These are phyloP conservation scores for Dendrolimus kikuchii DNA, from an alignment of 1,140 invertebrate species.

Conservation along the genomic window DNA sequence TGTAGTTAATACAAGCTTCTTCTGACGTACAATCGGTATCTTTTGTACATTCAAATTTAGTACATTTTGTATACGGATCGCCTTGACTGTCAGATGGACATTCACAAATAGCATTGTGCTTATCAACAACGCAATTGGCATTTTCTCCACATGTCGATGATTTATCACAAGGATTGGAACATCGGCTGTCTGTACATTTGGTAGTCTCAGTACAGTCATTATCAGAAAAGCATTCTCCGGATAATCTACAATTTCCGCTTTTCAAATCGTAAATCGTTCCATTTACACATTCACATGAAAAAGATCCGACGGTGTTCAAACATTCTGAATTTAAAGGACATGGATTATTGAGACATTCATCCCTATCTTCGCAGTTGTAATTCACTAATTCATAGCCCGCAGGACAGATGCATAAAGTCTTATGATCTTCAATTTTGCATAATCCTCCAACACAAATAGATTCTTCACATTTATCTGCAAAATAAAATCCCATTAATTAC, in stretches of 20 bases:
- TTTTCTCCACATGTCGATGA: slow-evolving; percentile 80
- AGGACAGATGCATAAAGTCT: slow-evolving; percentile 81
- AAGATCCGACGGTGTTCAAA: slow-evolving; percentile 84
- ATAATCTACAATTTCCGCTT: slow-evolving; percentile 78
- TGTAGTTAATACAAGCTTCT: slow-evolving; percentile 84
- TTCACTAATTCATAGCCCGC: slow-evolving; percentile 80
- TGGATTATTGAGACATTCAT: slow-evolving; percentile 84
- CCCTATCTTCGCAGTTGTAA: slow-evolving; percentile 83
- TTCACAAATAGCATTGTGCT: slow-evolving; percentile 81
- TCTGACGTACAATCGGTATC: slow-evolving; percentile 81
- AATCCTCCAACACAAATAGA: slow-evolving; percentile 82
- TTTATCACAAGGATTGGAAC: slow-evolving; percentile 85
- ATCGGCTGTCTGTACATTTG: slow-evolving; percentile 83
- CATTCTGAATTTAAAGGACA: slow-evolving; percentile 86
- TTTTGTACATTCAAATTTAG: slow-evolving; percentile 83
- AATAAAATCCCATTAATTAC: slow-evolving; percentile 10
- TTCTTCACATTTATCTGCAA: slow-evolving; percentile 82
- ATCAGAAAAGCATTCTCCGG: slow-evolving; percentile 87
- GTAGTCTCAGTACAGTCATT: slow-evolving; percentile 85
- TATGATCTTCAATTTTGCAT: slow-evolving; percentile 80
- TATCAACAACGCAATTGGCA: slow-evolving; percentile 79
- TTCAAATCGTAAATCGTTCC: slow-evolving; percentile 85
- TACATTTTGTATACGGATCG: slow-evolving; percentile 81
- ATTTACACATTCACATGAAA: slow-evolving; percentile 81
- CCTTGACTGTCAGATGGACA: slow-evolving; percentile 85